phyloP scores from a whole-genome alignment of 2,113 vertebrate genomes.

The Guaruba guarouba region DNA sequence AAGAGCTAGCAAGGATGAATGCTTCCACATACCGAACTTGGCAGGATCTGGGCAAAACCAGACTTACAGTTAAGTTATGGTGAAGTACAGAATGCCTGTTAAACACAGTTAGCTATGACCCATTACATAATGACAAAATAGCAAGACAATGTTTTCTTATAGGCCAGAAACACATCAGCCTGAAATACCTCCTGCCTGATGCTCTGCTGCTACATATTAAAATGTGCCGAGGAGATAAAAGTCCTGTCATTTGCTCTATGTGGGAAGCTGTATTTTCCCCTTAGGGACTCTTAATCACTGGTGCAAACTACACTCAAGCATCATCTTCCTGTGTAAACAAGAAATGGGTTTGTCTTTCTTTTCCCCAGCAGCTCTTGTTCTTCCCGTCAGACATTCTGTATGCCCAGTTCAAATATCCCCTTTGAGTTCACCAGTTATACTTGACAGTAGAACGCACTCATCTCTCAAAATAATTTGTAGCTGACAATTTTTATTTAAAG shows the following conservation, averaged over 20 bases:
- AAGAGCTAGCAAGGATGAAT: neutral
- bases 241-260: neutral
- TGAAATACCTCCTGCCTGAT: slow-evolving; percentile 33
- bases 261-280: slow-evolving; percentile 9
- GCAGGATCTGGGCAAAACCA: neutral
- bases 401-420: neutral
- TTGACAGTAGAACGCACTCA: slow-evolving; percentile 24
- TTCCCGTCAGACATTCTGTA: neutral
- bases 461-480: slow-evolving; percentile 58
- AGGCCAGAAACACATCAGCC: neutral
- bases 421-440: slow-evolving; percentile 34
- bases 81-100: neutral
- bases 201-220: slow-evolving; percentile 34
- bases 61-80: neutral
- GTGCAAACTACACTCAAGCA: neutral
- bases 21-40: neutral
- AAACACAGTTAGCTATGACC: neutral
- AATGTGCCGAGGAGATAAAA: slow-evolving; percentile 23
- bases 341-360: neutral
- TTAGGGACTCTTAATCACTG: neutral
- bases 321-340: neutral
- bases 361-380: neutral
- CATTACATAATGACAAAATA: neutral
- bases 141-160: neutral
- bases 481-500: slow-evolving; percentile 62